These are phyloP conservation scores for Peromyscus attwateri DNA, from an alignment of 2,797 vertebrate genomes.

Conservation along the genomic window DNA sequence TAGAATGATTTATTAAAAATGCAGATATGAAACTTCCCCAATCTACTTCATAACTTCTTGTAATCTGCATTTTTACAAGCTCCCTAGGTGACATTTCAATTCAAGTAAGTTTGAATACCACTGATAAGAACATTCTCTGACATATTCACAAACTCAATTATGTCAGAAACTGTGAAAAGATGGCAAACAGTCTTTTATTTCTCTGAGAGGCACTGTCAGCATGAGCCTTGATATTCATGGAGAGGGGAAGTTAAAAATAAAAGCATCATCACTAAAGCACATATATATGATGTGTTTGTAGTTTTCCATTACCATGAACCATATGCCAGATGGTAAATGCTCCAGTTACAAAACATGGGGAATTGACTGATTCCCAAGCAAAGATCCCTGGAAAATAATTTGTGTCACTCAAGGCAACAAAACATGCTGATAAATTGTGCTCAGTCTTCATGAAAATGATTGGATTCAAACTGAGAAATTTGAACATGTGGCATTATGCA, in stretches of 20 bases:
- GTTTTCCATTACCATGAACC: constrained; percentile 66
- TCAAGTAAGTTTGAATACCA: constrained; percentile 32
- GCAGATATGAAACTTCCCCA: background rate
- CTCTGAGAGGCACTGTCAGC: constrained; percentile 47
- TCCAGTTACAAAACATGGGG: constrained; percentile 63
- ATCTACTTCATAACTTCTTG: background rate
- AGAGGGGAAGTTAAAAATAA: constrained; percentile 69
- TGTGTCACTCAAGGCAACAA: constrained; percentile 72
- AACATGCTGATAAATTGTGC: constrained; percentile 72
- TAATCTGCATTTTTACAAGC: constrained; percentile 61
- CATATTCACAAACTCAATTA: constrained; percentile 73
- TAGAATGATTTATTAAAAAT: constrained; percentile 12
- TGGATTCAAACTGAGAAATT: constrained; percentile 43
- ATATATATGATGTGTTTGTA: constrained; percentile 68
- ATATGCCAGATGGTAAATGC: constrained; percentile 78
- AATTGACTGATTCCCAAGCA: constrained; percentile 70
- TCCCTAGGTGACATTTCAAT: background rate
- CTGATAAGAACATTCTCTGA: constrained; percentile 2
- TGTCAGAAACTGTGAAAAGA: constrained; percentile 53
- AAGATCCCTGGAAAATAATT: constrained; percentile 74
- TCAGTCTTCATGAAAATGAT: constrained; percentile 63
- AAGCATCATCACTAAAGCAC: constrained; percentile 55
- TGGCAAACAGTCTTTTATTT: constrained; percentile 48
- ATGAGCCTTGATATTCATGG: constrained; percentile 20
- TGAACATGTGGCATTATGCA: constrained; percentile 59